These are phyloP conservation scores for Harpalus rufipes DNA, from an alignment of 2,888 invertebrate species.

Conservation along the genomic window DNA sequence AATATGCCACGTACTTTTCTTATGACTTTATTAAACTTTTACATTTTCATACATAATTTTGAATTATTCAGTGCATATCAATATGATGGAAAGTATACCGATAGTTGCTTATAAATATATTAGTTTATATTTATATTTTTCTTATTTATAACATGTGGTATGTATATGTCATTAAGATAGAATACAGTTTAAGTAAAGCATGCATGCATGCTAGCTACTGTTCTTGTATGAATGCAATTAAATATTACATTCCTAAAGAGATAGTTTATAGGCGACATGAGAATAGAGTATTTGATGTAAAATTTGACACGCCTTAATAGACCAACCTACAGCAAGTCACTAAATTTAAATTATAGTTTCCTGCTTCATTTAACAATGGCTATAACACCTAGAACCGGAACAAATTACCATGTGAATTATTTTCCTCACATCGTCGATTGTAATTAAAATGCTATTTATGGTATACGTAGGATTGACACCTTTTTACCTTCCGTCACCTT, in stretches of 20 bases:
- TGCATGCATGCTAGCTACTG: not conserved
- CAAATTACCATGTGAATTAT: too few relatives aligned
- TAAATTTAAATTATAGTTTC: conserved; percentile 28
- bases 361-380: conserved; percentile 15
- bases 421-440: too few relatives aligned
- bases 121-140: too few relatives aligned
- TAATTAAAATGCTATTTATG: too few relatives aligned
- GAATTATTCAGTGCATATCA: too few relatives aligned
- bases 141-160: not conserved
- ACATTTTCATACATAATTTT: too few relatives aligned
- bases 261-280: conserved; percentile 30
- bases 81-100: too few relatives aligned
- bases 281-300: conserved; percentile 41
- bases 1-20: too few relatives aligned
- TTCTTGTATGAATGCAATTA: conserved; percentile 13
- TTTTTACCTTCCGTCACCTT: too few relatives aligned
- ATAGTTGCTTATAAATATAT: too few relatives aligned
- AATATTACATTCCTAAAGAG: conserved; percentile 23
- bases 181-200: not conserved
- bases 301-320: conserved; percentile 43
- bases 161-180: not conserved
- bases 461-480: too few relatives aligned
- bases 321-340: conserved; percentile 27
- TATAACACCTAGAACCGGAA: not conserved
- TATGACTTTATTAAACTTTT: too few relatives aligned